These are phyloP conservation scores for Heptranchias perlo DNA, from an alignment of 2,113 vertebrate genomes.

Conservation along the genomic window DNA sequence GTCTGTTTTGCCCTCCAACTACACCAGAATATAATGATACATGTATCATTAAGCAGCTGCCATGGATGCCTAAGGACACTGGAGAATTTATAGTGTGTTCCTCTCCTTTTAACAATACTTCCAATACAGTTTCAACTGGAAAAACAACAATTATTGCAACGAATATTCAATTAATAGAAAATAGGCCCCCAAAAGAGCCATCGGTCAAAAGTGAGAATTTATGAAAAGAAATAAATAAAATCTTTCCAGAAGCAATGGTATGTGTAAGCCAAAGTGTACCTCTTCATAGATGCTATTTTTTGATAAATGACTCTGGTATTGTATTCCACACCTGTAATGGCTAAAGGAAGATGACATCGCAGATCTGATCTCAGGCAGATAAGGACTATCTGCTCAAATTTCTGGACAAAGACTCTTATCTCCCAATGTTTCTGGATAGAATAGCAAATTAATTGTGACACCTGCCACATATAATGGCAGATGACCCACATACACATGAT, in stretches of 20 bases:
- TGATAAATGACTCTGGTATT: constrained; percentile 27
- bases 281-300: neutral
- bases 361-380: constrained; percentile 28
- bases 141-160: constrained; percentile 35
- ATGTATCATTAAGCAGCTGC: constrained; percentile 81
- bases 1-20: constrained; percentile 78
- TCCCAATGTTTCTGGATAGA: constrained; percentile 2
- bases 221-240: neutral
- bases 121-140: constrained; percentile 47
- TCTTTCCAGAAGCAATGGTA: neutral
- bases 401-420: neutral
- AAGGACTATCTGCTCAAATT: constrained; percentile 25
- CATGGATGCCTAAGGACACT: constrained; percentile 70
- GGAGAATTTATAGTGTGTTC: constrained; percentile 70
- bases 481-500: constrained; percentile 14
- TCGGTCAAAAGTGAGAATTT: neutral
- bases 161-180: constrained; percentile 35
- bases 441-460: constrained; percentile 30
- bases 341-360: constrained; percentile 16
- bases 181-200: neutral
- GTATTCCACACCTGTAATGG: constrained; percentile 23
- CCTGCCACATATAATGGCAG: neutral
- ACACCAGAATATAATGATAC: constrained; percentile 77
- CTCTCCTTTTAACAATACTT: constrained; percentile 53
- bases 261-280: neutral